These are phyloP conservation scores for Anguilla marmorata DNA, from an alignment of 2,797 vertebrate species.

Conservation along the genomic window DNA sequence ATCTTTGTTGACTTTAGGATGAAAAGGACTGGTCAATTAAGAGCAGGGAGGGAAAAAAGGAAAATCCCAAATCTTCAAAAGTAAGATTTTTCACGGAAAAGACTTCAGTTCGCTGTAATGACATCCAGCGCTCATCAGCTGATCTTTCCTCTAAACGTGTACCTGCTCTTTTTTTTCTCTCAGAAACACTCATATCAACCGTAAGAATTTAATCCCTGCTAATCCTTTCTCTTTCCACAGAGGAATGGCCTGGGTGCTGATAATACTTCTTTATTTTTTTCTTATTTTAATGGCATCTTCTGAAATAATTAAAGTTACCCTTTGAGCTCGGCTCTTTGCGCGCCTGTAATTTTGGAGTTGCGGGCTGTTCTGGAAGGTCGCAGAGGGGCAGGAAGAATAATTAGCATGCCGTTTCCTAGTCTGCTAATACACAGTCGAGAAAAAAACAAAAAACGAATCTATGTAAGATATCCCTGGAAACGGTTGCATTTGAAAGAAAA, in stretches of 20 bases:
- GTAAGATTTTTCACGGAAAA: constrained; percentile 23
- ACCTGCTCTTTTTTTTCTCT: constrained; percentile 48
- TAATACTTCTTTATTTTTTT: constrained; percentile 37
- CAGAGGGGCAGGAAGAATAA: constrained; percentile 16
- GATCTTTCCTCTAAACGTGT: constrained; percentile 59
- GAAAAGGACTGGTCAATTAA: not conserved
- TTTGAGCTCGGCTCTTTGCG: constrained; percentile 42
- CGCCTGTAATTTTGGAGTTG: constrained; percentile 33
- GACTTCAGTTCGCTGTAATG: not conserved
- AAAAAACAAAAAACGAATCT: not conserved
- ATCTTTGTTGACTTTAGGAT: not conserved
- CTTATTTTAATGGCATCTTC: constrained; percentile 51
- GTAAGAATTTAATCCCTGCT: constrained; percentile 61
- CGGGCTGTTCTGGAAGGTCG: not conserved
- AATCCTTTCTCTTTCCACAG: constrained; percentile 52
- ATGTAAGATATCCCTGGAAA: not conserved
- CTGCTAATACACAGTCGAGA: constrained; percentile 27
- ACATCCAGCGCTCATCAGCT: constrained; percentile 48
- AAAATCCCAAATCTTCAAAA: constrained; percentile 20
- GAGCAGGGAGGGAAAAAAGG: constrained; percentile 7
- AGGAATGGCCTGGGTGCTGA: constrained; percentile 42
- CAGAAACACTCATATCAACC: constrained; percentile 57
- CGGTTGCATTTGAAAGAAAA: not conserved
- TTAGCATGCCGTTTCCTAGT: constrained; percentile 34
- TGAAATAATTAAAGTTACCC: constrained; percentile 25